Evolutionary conservation across 2,113 vertebrate species (phyloP), one percentile per base, ranked within the genome.

Genomic region (Poecile atricapillus): DNA sequence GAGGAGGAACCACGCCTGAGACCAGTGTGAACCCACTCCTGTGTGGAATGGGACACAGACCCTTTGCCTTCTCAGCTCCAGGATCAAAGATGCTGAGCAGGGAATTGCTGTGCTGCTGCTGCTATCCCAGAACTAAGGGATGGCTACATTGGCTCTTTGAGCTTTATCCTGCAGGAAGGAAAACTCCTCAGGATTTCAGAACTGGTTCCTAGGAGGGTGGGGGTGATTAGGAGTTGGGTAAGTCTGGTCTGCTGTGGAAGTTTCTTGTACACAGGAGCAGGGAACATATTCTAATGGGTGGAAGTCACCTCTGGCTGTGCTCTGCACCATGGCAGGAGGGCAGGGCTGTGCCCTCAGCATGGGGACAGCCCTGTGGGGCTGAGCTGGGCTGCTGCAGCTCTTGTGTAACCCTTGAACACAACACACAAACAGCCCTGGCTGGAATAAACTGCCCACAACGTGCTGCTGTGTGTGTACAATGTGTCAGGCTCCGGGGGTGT

Each of bases 1-100:
- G 98, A 98, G 20, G 93, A 97, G 5, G 98, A 99, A 8, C 62
- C 91, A 31, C 97, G 97, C 89, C 93, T 98, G 82, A 95, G 97
- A 68, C 95, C 98, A 30, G 94, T 75, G 10, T 98, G 97, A 98
- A 15, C 60, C 59, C 8, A 0, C 18, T 50, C 31, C 41, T 10
- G 0, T 18, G 64, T 30, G 46, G 24, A 62, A 24, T 2, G 4
- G 47, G 67, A 64, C 76, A 17, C 73, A 27, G n/a, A 53, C 17
- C 11, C 18, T 59, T 58, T 58, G 28, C 70, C 25, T 62, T 53
- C 47, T 53, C 88, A 88, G 86, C 83, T 90, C 37, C 14, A 31
- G 33, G 53, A 20, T n/a, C 24, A 62, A 52, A 81, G 75, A 18
- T 41, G 68, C 20, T n/a, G 82, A 83, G 69, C 56, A 78, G 86